These are phyloP conservation scores for Meleagris gallopavo DNA, from an alignment of 2,113 vertebrate species.

Conservation along the genomic window DNA sequence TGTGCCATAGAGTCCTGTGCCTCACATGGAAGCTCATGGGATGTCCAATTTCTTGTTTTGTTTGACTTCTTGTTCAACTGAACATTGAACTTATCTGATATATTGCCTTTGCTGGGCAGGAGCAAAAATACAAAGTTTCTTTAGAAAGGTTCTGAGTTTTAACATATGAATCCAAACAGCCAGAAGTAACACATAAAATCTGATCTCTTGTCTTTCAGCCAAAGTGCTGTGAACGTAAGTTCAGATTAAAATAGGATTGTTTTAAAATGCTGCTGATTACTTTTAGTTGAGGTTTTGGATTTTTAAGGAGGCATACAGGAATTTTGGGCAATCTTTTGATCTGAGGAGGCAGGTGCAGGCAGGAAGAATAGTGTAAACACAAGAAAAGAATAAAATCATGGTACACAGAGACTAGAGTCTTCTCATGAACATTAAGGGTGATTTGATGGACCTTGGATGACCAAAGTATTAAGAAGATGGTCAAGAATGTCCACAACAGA, in stretches of 20 bases:
- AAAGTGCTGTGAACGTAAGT: neutral
- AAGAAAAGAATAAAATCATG: fast-evolving
- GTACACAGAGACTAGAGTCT: neutral
- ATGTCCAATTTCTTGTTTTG: neutral
- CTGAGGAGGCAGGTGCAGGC: neutral
- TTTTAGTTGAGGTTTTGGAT: neutral
- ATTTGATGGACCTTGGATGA: slow-evolving; percentile 4
- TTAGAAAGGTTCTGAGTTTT: neutral
- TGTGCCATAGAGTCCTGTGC: fast-evolving
- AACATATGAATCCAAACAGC: neutral
- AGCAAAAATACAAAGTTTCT: neutral
- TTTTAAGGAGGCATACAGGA: neutral
- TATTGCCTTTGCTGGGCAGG: neutral
- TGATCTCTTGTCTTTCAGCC: neutral
- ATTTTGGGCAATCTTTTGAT: neutral
- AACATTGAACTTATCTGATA: neutral
- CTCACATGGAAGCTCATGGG: neutral
- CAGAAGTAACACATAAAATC: neutral
- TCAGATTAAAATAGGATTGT: neutral
- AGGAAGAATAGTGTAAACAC: neutral
- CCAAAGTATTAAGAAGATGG: neutral
- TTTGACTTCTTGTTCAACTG: fast-evolving
- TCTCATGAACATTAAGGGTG: neutral
- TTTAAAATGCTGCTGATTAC: neutral
- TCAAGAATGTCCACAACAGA: neutral